These are phyloP conservation scores for Drosophila eugracilis DNA, from an alignment of 1,140 invertebrate species.

Conservation along the genomic window DNA sequence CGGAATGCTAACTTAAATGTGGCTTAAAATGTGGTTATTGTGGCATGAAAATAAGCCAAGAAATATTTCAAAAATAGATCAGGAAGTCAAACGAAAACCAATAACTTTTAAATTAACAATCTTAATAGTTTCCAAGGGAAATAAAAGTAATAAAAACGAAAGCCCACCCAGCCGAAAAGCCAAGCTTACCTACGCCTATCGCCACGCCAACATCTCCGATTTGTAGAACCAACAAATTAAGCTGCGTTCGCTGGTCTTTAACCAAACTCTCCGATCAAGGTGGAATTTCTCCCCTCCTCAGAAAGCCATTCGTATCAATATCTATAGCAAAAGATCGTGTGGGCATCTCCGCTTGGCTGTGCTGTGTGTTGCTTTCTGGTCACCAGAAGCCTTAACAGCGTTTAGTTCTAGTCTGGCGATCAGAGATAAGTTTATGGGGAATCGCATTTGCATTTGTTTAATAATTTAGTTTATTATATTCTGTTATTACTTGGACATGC, in stretches of 20 bases:
- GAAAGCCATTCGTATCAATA: conserved; percentile 9
- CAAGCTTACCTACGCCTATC: conserved; percentile 37
- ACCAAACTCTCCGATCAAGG: conserved; percentile 6
- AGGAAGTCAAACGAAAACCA: neutral
- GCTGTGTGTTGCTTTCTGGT: conserved; percentile 13
- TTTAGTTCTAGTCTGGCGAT: conserved; percentile 83
- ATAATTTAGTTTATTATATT: conserved; percentile 78
- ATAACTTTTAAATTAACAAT: too few relatives aligned
- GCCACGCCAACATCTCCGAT: conserved; percentile 59
- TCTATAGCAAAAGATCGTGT: conserved; percentile 57
- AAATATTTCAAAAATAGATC: neutral
- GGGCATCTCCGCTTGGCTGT: conserved; percentile 58
- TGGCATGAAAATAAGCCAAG: neutral
- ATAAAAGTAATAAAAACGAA: neutral
- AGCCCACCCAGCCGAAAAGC: neutral
- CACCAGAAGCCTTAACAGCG: conserved; percentile 65
- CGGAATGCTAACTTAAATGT: neutral
- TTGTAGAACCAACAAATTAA: conserved; percentile 76
- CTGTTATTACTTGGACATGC: conserved; percentile 78
- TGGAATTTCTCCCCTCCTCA: conserved; percentile 14
- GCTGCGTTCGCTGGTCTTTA: conserved; percentile 24
- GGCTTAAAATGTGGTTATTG: neutral
- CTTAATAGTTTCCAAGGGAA: too few relatives aligned
- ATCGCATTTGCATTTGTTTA: conserved; percentile 71
- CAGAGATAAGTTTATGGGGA: conserved; percentile 53